Percentiles rank a stretch among this genome's conserved stretches.
Evolutionary conservation across 2,113 vertebrate genomes (phyloP).

Genomic region (Pachypanchax playfairii): DNA sequence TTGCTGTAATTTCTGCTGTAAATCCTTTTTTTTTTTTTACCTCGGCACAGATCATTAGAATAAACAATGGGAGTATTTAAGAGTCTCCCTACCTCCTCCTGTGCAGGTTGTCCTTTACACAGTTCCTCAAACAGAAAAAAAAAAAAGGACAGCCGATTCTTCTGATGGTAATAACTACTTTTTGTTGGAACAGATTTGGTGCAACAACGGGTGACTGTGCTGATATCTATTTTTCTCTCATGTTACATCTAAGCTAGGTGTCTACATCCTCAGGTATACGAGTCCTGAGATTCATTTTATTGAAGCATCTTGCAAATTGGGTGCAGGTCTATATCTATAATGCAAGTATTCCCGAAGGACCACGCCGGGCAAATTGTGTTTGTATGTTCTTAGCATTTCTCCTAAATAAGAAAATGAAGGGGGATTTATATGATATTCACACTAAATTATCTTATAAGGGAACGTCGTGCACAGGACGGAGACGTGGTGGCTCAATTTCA

Average conservation of each 20-base stretch:
- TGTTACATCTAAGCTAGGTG: conserved; percentile 58
- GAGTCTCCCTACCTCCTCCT: no score
- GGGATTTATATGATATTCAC: conserved; percentile 62
- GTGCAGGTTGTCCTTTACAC: conserved; percentile 35
- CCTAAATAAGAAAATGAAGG: conserved; percentile 65
- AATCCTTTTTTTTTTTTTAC: conserved; percentile 53
- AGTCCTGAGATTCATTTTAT: conserved; percentile 68
- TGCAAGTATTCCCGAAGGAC: conserved; percentile 47
- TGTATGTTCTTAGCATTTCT: conserved; percentile 54
- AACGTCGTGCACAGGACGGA: conserved; percentile 57
- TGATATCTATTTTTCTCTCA: conserved; percentile 60
- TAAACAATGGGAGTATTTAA: conserved; percentile 34
- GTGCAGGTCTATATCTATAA: conserved; percentile 66
- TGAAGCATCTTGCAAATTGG: conserved; percentile 68
- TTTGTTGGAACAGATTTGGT: conserved; percentile 63
- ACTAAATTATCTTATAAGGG: conserved; percentile 62
- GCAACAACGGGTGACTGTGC: conserved; percentile 63
- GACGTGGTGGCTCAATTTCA: conserved; percentile 51
- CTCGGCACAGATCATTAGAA: conserved; percentile 30
- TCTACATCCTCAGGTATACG: conserved; percentile 65
- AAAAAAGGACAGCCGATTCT: conserved; percentile 18
- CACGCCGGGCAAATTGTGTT: conserved; percentile 58
- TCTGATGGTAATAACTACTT: conserved; percentile 61
- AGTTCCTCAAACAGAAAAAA: conserved; percentile 33
- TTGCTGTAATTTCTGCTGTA: conserved; percentile 14